Percentiles rank a stretch among this genome's conserved stretches.
Evolutionary conservation across 2,888 invertebrate genomes (phyloP).

Genomic region (Axea sp.): DNA sequence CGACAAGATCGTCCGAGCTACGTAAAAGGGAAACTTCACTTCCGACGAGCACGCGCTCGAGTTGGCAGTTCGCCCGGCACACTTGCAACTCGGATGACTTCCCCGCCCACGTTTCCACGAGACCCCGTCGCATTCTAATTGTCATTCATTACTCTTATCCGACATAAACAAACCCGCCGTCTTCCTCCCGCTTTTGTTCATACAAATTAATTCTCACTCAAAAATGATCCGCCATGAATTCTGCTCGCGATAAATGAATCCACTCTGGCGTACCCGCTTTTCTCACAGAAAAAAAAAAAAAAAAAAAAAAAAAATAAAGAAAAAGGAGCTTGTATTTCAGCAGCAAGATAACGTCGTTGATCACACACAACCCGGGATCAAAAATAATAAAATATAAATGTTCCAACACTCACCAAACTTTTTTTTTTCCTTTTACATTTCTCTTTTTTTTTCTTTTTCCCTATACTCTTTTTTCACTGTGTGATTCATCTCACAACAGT

Average conservation of each 20-base stretch:
- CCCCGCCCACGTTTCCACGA: slow-evolving; percentile 2
- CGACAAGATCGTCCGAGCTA: slow-evolving; percentile 44
- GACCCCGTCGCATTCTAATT: slow-evolving; percentile 38
- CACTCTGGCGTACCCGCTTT: not conserved
- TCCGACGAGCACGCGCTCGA: slow-evolving; percentile 51
- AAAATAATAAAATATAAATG: too few relatives aligned
- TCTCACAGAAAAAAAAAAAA: too few relatives aligned
- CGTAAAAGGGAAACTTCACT: slow-evolving; percentile 56
- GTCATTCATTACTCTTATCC: slow-evolving; percentile 55
- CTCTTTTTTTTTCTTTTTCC: too few relatives aligned
- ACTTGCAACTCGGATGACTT: slow-evolving; percentile 33
- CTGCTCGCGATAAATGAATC: not conserved
- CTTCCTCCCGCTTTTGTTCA: not conserved
- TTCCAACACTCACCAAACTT: too few relatives aligned
- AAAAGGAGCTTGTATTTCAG: too few relatives aligned
- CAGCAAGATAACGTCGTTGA: too few relatives aligned
- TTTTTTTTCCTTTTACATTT: too few relatives aligned
- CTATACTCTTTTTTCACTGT: too few relatives aligned
- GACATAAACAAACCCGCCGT: slow-evolving; percentile 36
- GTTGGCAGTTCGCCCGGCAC: slow-evolving; percentile 54
- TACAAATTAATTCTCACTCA: slow-evolving; percentile 10
- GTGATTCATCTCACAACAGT: too few relatives aligned
- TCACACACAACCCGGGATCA: too few relatives aligned
- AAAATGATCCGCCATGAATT: too few relatives aligned
- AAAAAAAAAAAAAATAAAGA: too few relatives aligned